These are phyloP conservation scores for Bryconaethiops microstoma DNA, from an alignment of 2,797 vertebrate genomes.

Conservation along the genomic window DNA sequence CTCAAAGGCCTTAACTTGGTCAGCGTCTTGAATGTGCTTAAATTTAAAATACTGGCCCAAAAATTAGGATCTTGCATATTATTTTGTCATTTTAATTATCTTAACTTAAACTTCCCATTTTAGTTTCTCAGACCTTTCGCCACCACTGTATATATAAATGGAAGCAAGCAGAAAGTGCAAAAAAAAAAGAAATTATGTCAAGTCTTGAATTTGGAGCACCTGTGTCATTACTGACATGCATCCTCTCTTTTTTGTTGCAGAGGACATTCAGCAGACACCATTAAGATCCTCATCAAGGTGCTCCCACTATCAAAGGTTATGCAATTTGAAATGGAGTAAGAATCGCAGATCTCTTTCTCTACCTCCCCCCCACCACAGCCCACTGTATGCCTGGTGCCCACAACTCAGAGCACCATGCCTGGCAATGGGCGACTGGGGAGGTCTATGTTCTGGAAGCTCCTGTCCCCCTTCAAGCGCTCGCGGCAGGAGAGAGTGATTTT, in stretches of 20 bases:
- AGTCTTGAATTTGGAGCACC: background rate
- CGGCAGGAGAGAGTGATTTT: slow-evolving; percentile 82
- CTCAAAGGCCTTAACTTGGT: too few relatives aligned
- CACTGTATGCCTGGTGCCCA: slow-evolving; percentile 38
- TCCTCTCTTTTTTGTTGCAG: slow-evolving; percentile 26
- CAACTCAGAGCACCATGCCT: slow-evolving; percentile 59
- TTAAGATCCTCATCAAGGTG: slow-evolving; percentile 1
- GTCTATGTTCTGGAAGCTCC: slow-evolving; percentile 67
- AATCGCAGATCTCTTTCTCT: background rate
- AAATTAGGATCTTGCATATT: too few relatives aligned
- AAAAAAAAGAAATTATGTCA: too few relatives aligned
- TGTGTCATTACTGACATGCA: background rate
- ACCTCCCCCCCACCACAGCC: slow-evolving; percentile 5
- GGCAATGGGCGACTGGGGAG: slow-evolving; percentile 64
- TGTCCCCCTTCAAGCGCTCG: slow-evolving; percentile 70
- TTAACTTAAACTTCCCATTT: too few relatives aligned
- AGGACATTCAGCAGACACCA: background rate
- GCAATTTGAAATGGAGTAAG: slow-evolving; percentile 35
- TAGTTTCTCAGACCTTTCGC: too few relatives aligned
- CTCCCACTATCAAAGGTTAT: background rate
- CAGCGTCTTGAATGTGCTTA: too few relatives aligned
- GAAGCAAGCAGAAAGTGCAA: too few relatives aligned
- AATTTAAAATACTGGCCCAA: too few relatives aligned
- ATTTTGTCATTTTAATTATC: too few relatives aligned
- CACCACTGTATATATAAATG: too few relatives aligned